Conservation (phyloP, 53 echinoderm and acorn worm species). For the Holothuria scabra region DNA sequence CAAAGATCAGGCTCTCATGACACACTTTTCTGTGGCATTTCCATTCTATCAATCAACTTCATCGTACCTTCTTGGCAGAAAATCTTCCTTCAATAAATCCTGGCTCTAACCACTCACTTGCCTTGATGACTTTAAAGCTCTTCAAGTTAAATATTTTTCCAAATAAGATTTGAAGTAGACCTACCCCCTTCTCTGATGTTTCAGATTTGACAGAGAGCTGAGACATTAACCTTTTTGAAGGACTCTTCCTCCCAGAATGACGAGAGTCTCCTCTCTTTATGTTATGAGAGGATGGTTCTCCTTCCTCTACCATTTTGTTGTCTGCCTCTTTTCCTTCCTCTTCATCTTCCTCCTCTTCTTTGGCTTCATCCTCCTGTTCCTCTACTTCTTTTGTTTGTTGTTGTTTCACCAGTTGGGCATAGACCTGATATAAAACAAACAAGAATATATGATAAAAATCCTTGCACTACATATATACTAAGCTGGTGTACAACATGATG, state of each 20-base stretch:
- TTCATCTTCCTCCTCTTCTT: slow-evolving; percentile 56
- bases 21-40: no score
- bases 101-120: no score
- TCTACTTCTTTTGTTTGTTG: slow-evolving; percentile 70
- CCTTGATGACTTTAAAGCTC: no score
- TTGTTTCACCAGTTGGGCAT: slow-evolving; percentile 71
- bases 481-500: not conserved
- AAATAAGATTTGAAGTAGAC: not conserved
- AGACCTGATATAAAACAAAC: slow-evolving; percentile 35
- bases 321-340: slow-evolving; percentile 54
- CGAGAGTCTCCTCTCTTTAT: slow-evolving; percentile 28
- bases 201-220: slow-evolving; percentile 35
- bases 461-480: slow-evolving; percentile 60
- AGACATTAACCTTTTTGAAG: not conserved
- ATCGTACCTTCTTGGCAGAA: no score
- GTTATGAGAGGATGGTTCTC: not conserved
- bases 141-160: no score
- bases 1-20: no score
- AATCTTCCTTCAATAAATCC: no score
- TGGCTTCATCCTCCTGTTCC: slow-evolving; percentile 40
- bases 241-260: slow-evolving; percentile 18
- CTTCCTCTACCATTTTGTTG: slow-evolving; percentile 51
- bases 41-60: no score
- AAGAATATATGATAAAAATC: not conserved
- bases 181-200: not conserved